phyloP scores from a whole-genome alignment of 1,140 invertebrate genomes.

The Diorhabda carinulata region DNA sequence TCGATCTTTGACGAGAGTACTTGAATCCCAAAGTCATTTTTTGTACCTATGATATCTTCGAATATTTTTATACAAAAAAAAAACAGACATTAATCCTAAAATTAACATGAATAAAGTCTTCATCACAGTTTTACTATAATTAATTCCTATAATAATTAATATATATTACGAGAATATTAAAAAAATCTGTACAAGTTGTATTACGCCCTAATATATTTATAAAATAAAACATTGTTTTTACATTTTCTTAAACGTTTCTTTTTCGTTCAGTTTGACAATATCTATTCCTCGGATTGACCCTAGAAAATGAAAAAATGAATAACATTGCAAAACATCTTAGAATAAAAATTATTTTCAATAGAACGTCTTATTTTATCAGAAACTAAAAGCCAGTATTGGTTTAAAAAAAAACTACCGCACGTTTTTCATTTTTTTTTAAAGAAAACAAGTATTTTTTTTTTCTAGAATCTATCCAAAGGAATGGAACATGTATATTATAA shows the following conservation, averaged over 20 bases:
- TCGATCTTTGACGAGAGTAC: not conserved
- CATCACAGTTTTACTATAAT: constrained; percentile 36
- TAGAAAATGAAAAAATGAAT: too few species aligned
- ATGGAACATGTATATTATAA: not conserved
- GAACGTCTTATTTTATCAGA: not conserved
- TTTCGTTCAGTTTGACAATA: not conserved
- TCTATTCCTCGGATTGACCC: too few species aligned
- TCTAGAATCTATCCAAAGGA: too few species aligned
- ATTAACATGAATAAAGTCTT: constrained; percentile 18
- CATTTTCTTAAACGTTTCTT: constrained; percentile 19
- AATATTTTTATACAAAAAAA: not conserved
- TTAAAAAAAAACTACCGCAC: not conserved
- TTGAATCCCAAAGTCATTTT: not conserved
- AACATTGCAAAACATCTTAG: constrained; percentile 4
- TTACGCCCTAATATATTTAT: constrained; percentile 23
- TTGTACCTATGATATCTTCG: not conserved
- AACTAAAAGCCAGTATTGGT: not conserved
- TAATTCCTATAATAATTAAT: constrained; percentile 23
- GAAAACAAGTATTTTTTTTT: too few species aligned
- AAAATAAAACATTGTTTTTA: constrained; percentile 25
- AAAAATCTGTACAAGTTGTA: constrained; percentile 32
- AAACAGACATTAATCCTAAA: constrained; percentile 18
- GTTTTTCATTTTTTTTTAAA: not conserved
- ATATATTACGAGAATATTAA: constrained; percentile 34
- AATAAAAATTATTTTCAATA: constrained; percentile 11